phyloP scores from a whole-genome alignment of 2,113 vertebrate genomes.

The Leptocoma aspasia region DNA sequence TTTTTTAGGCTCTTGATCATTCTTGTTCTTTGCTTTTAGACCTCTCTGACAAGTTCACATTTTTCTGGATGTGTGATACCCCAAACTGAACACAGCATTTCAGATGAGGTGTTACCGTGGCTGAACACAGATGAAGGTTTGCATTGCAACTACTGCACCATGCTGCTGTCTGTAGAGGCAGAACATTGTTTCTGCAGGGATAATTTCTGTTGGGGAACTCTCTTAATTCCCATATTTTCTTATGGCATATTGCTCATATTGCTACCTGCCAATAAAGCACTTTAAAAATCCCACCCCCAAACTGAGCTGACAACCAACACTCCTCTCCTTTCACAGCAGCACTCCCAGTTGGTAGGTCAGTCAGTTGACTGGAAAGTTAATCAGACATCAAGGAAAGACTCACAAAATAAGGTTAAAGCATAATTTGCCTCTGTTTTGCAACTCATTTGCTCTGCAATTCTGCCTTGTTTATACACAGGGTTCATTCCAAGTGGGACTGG shows the following conservation, averaged over 20 bases:
- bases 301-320: not conserved
- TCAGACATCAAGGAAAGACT: conserved; percentile 24
- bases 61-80: not conserved
- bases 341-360: conserved; percentile 12
- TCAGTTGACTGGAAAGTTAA: conserved; percentile 43
- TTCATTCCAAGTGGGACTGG: conserved; percentile 40
- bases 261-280: not conserved
- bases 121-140: not conserved
- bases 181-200: not conserved
- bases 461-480: conserved; percentile 37
- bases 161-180: not conserved
- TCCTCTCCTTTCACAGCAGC: not conserved
- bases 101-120: not conserved
- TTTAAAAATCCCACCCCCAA: not conserved
- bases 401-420: conserved; percentile 46
- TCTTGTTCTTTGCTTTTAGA: conserved; percentile 4
- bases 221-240: not conserved
- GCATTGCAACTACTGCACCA: not conserved
- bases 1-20: conserved; percentile 13
- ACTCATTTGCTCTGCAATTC: conserved; percentile 45
- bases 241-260: not conserved
- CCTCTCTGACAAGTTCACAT: not conserved
- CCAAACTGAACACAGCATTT: not conserved
- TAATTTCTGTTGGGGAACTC: not conserved
- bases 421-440: conserved; percentile 53